Evolutionary conservation across 2,113 vertebrate genomes (phyloP), one percentile per base, ranked within the genome.

Genomic region (Tenrec ecaudatus): DNA sequence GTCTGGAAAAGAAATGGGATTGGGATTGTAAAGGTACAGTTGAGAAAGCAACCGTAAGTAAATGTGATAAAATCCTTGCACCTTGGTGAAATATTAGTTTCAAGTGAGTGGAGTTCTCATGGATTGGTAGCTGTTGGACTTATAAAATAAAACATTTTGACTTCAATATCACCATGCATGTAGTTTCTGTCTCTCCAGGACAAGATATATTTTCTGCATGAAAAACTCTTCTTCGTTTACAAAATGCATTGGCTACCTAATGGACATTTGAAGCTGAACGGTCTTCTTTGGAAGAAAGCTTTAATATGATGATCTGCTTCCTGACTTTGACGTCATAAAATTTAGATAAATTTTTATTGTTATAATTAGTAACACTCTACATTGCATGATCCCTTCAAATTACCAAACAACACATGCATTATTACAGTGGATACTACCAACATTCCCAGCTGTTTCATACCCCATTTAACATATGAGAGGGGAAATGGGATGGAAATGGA

Each of bases 261-360:
- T 60, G 14, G 58, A 85, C 10, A 64, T 4, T 60, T 6, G 40
- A 89, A 93, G 11, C 27, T 25, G 10, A 12, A 8, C 27, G 57
- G 3, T 33, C n/a, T 1, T 25, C 23, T 91, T 88, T 66, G 19
- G 29, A 87, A 93, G 58, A 64, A 95, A 89, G 64, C n/a, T 60
- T 12, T 9, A n/a, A n/a, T 53, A 27, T 38, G 23, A 43, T 86
- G 77, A 69, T 29, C 76, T 31, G 31, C 62, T 60, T 90, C 11
- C 68, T 68, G 25, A 75, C 38, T 76, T 68, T 73, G 60, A 33
- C 71, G 68, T 90, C 31, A 82, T 85, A 81, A 66, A 71, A 14
- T 93, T 84, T 33, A 84, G 66, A 25, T 76, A 33, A 33, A 78
- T 78, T 60, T 73, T 78, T 64, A 27, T 83, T 57, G 20, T 86